A percentile compares a stretch with the other conserved stretches of the same genome.
These are phyloP conservation scores for Pissodes strobi DNA, from an alignment of 1,140 invertebrate species.

Conservation along the genomic window DNA sequence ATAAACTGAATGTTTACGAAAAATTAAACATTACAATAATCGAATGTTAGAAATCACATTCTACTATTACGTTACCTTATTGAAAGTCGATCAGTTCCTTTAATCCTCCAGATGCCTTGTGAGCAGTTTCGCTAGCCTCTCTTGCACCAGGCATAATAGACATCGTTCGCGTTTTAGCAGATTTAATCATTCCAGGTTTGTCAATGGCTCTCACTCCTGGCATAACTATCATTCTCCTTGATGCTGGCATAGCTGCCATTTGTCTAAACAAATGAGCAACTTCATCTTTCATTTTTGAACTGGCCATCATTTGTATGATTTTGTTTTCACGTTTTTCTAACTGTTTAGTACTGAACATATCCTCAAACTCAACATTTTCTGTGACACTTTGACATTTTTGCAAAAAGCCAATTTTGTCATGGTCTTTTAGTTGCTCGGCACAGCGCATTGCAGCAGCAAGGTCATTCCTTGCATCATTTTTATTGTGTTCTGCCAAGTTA, in stretches of 20 bases:
- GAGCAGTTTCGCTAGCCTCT: too few species aligned
- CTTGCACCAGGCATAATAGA: conserved; percentile 12
- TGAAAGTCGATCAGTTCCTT: too few species aligned
- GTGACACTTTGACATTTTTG: conserved; percentile 41
- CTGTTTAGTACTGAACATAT: conserved; percentile 44
- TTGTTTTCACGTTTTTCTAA: conserved; percentile 49
- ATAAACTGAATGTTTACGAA: too few species aligned
- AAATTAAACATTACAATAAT: too few species aligned
- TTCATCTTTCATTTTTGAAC: conserved; percentile 48
- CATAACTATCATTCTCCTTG: conserved; percentile 52
- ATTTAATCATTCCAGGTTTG: neutral
- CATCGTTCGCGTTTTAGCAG: neutral
- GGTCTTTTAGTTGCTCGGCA: conserved; percentile 30
- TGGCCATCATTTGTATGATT: conserved; percentile 48
- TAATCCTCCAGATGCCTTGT: too few species aligned
- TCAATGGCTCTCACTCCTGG: conserved; percentile 40
- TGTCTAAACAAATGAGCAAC: conserved; percentile 48
- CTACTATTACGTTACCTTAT: too few species aligned
- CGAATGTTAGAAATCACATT: too few species aligned
- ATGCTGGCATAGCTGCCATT: conserved; percentile 49
- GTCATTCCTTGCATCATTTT: conserved; percentile 52
- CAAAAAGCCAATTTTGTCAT: conserved; percentile 27
- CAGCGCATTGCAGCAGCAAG: conserved; percentile 17
- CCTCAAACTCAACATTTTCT: conserved; percentile 48
- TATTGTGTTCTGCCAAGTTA: conserved; percentile 60